Conservation (phyloP, 2,888 invertebrate genomes). For the Myopa tessellatipennis region DNA sequence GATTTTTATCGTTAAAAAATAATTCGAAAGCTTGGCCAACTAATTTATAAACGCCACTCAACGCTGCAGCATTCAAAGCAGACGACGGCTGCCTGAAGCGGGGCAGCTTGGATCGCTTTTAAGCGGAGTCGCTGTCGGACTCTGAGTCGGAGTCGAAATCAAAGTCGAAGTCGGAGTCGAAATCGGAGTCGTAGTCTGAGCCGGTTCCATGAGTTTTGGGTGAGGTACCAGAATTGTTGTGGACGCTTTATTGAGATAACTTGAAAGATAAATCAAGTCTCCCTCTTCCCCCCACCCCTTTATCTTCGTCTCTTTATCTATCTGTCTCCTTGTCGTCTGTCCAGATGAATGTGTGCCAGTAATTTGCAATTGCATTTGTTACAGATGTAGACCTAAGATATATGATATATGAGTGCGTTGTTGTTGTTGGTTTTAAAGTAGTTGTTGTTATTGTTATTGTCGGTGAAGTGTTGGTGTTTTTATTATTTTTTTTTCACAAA, state of each 20-base stretch:
- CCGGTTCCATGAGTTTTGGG: neutral
- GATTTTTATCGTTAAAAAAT: constrained; percentile 29
- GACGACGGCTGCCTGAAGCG: neutral
- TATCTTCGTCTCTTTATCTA: neutral
- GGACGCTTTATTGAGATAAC: neutral
- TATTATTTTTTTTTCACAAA: no score
- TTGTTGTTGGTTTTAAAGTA: no score
- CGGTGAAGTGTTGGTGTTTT: no score
- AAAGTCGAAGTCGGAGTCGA: no score
- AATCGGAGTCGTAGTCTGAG: neutral
- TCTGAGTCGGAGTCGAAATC: no score
- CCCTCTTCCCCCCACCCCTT: neutral
- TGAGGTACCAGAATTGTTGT: neutral
- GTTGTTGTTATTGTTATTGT: no score
- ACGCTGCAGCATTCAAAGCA: neutral
- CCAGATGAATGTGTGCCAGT: neutral
- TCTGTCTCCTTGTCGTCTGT: neutral
- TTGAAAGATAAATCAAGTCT: constrained; percentile 1
- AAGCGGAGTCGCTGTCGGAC: neutral
- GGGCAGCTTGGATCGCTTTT: constrained; percentile 2
- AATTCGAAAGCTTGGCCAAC: constrained; percentile 25
- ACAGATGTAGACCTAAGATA: constrained; percentile 24
- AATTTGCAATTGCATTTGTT: constrained; percentile 37
- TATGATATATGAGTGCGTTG: neutral
- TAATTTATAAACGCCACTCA: constrained; percentile 25